phyloP scores from a whole-genome alignment of 2,888 invertebrate genomes.

The Hedya salicella region DNA sequence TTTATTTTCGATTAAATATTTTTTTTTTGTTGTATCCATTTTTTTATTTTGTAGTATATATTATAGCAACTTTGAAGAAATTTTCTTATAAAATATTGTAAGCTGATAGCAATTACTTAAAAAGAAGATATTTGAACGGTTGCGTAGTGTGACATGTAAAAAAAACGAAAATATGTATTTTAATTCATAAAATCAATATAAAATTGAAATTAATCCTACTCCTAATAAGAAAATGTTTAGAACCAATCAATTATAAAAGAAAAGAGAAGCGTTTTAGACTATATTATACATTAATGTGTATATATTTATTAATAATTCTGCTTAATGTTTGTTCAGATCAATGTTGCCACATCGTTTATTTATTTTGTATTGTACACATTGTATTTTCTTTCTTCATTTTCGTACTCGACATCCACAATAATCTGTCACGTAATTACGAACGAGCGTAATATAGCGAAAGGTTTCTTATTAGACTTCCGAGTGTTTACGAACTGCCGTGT shows the following conservation, averaged over 20 bases:
- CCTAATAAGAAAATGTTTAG: no score
- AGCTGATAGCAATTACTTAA: not conserved
- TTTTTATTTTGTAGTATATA: no score
- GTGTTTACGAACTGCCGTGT: slow-evolving; percentile 26
- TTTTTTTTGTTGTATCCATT: no score
- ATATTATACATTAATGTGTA: not conserved
- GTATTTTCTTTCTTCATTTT: not conserved
- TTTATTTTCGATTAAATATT: no score
- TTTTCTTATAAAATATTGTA: no score
- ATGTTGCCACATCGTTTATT: slow-evolving; percentile 38
- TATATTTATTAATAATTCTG: not conserved
- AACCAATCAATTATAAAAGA: no score
- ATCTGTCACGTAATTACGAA: slow-evolving; percentile 40
- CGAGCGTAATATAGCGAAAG: slow-evolving; percentile 32
- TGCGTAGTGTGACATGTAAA: slow-evolving; percentile 1
- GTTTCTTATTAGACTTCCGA: slow-evolving; percentile 27
- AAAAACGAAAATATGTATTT: not conserved
- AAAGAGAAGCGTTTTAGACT: no score
- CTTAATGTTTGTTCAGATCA: not conserved
- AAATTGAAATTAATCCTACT: not conserved
- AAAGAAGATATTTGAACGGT: slow-evolving; percentile 1
- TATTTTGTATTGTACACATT: slow-evolving; percentile 13
- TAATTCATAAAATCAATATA: not conserved
- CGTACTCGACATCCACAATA: slow-evolving; percentile 18
- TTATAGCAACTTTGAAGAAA: no score